Evolutionary conservation across 2,797 vertebrate genomes (phyloP).

Genomic region (Rallus crepitans): DNA sequence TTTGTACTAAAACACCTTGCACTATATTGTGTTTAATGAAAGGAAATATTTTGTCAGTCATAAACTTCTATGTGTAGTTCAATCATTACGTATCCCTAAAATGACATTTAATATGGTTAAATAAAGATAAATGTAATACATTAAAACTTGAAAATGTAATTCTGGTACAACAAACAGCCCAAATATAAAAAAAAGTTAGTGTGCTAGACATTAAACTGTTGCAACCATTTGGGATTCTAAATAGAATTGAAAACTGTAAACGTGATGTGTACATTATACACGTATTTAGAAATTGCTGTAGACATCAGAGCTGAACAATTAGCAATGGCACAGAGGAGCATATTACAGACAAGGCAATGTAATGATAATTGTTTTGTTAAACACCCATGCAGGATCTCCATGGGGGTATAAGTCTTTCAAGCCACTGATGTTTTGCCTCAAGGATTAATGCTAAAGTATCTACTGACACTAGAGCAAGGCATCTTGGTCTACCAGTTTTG

Average conservation of each 20-base stretch:
- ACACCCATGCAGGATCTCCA: neutral
- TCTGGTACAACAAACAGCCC: neutral
- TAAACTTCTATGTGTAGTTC: neutral
- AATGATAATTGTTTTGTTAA: neutral
- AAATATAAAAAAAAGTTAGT: neutral
- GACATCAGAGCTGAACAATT: neutral
- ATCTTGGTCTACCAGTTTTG: neutral
- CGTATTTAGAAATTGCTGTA: neutral
- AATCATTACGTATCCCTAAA: neutral
- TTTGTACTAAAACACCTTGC: neutral
- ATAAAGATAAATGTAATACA: neutral
- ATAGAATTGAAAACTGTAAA: neutral
- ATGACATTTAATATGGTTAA: neutral
- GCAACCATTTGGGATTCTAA: neutral
- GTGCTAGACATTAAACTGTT: neutral
- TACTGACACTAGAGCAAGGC: neutral
- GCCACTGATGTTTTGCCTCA: neutral
- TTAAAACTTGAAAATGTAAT: neutral
- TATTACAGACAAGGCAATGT: neutral
- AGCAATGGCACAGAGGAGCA: neutral
- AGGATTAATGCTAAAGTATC: neutral
- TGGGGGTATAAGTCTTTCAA: neutral
- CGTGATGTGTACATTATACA: fast-evolving
- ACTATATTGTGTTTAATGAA: neutral
- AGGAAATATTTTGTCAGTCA: neutral